These are phyloP conservation scores for Napeogenes inachia DNA, from an alignment of 2,888 invertebrate genomes.

Conservation along the genomic window DNA sequence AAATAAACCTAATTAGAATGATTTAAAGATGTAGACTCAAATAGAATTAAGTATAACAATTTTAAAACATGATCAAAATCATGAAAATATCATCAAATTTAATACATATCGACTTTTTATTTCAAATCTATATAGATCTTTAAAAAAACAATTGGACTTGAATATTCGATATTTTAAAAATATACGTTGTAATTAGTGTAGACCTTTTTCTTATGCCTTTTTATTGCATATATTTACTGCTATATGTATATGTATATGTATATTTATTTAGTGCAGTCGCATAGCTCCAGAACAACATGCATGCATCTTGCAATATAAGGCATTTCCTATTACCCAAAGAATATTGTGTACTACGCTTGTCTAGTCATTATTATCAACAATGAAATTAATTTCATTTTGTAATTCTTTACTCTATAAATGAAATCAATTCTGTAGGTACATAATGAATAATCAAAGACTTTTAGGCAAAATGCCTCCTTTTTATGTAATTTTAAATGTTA, in stretches of 20 bases:
- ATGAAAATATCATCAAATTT: conserved; percentile 28
- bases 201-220: too few species aligned
- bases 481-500: conserved; percentile 77
- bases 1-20: not conserved
- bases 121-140: conserved; percentile 24
- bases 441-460: conserved; percentile 69
- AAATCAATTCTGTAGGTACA: conserved; percentile 69
- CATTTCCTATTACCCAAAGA: not conserved
- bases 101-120: conserved; percentile 38
- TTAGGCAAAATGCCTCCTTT: conserved; percentile 73
- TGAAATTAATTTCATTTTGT: conserved; percentile 17
- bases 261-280: conserved; percentile 9
- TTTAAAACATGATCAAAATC: conserved; percentile 17
- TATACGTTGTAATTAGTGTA: too few species aligned
- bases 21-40: not conserved
- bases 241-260: too few species aligned
- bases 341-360: not conserved
- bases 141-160: conserved; percentile 16
- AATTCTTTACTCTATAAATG: conserved; percentile 58
- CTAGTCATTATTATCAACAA: not conserved
- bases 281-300: not conserved
- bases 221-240: too few species aligned
- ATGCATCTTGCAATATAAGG: not conserved
- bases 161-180: too few species aligned
- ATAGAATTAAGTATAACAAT: conserved; percentile 13